Evolutionary conservation across 2,888 invertebrate species (phyloP), one percentile per base, ranked within the genome.

Genomic region (Cerceris ruficornis): DNA sequence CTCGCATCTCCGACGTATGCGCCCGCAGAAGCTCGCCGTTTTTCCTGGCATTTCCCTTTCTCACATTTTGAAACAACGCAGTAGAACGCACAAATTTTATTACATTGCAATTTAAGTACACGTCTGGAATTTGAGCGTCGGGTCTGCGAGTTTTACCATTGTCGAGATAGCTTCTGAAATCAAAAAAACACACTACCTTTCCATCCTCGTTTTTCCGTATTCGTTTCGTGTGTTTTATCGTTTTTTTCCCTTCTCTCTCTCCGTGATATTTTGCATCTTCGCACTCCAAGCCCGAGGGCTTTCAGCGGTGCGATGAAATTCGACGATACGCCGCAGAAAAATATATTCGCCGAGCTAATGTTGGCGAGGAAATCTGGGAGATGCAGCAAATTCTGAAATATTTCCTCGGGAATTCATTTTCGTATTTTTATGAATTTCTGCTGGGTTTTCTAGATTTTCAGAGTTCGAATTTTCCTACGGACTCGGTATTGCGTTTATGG

Each of bases 221-320:
- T 54, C 54, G n/a, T n/a, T 15, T 7, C 54, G 14, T 7, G 14
- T 54, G 52, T 71, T 49, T 61, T 69, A 67, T 67, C 69, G 46
- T 46, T 14, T 75, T 57, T 59, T 50, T 11, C 55, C 54, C 66
- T 15, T 64, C 75, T 64, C 39, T 65, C 69, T 42, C 43, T 2
- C 52, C 14, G 52, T 52, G n/a, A 46, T 46, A 8, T 46, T 46
- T 28, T 28, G 28, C 46, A 46, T 46, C 46, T 46, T 46, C 28
- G 46, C 13, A 46, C 13, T 41, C 11, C 7, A 39, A 14, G 46
- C 50, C 54, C 57, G 43, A 17, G 66, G 49, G 60, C 50, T 17
- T 8, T 65, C n/a, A 64, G 60, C 70, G 73, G 46, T 68, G 68
- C 43, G 72, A 81, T 71, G 41, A 71, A 75, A 86, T 78, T 74